Evolutionary conservation across 2,797 vertebrate genomes (phyloP).

Genomic region (Ptychadena robeensis): DNA sequence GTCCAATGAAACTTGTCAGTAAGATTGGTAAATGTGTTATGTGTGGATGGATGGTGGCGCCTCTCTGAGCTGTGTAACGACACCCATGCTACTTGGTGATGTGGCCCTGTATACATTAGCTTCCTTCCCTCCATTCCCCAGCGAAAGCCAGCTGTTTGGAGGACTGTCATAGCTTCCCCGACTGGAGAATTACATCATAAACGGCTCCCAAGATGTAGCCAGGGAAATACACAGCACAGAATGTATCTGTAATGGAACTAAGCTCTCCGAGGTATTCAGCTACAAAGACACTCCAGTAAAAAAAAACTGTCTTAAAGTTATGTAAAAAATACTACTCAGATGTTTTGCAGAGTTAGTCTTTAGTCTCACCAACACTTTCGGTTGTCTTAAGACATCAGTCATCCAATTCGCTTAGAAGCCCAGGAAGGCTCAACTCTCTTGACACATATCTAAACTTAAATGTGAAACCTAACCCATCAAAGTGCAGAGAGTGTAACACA

Average conservation of each 20-base stretch:
- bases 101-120: constrained; percentile 9
- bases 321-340: too few species aligned
- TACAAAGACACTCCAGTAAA: not conserved
- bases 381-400: too few species aligned
- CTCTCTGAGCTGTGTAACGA: not conserved
- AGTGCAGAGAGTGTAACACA: too few species aligned
- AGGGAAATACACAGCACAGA: constrained; percentile 36
- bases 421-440: too few species aligned
- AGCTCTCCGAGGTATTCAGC: constrained; percentile 15
- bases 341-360: too few species aligned
- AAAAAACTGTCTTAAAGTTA: not conserved
- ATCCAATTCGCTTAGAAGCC: too few species aligned
- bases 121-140: constrained; percentile 30
- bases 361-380: too few species aligned
- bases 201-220: constrained; percentile 39
- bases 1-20: not conserved
- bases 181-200: constrained; percentile 52
- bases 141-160: constrained; percentile 54
- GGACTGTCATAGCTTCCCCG: constrained; percentile 17
- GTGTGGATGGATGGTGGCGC: not conserved
- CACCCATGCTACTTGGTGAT: constrained; percentile 38
- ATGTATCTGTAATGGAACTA: constrained; percentile 53
- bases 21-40: not conserved
- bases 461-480: too few species aligned
- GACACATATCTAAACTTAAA: too few species aligned